Base-by-base conservation (phyloP, 2,797 vertebrate genomes). In the Aphelocoma californica region DNA sequence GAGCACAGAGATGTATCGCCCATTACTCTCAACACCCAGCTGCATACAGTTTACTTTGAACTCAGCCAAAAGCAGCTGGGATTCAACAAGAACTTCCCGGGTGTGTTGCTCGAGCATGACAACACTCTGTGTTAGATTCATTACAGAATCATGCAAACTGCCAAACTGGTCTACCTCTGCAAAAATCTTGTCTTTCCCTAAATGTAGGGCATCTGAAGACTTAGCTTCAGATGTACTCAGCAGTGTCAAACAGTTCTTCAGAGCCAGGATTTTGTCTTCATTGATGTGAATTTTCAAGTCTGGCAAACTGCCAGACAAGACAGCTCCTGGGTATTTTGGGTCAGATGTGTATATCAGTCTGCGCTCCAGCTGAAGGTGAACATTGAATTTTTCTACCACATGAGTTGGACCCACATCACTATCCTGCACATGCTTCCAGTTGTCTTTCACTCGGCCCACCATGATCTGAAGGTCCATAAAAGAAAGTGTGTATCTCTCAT, bases 41-140 rank as follows among this genome's bases (percentile, higher is more conserved):
- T 99, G 99, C 99, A 99, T 99, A 74, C 99, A 99, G 97, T 99
- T 99, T 2, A 99, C 99, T 92, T 98, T 99, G 93, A 99, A 99
- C 82, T 99, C 98, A 4, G 99, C 99, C 73, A 99, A 93, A 21
- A 99, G 99, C 24, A 99, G 98, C 73, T 98, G 98, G 1, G 99
- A 99, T 56, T 99, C 99, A 72, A 99, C 99, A 79, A 99, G 98
- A 21, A 99, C 99, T 82, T 99, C 99, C 28, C 99, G 96, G 7
- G 99, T 99, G 50, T 99, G 99, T 72, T 99, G 99, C 89, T 99
- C 99, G 1, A 99, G 96, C 57, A 98, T 98, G 95, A 98, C 98
- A 14, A 99, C 98, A 3, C 99, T 99, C 97, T 99, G 99, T 1
- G 99, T 99, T 21, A 99, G 97, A 79, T 98, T 99, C 98, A 98